Evolutionary conservation across 1,140 invertebrate species (phyloP).

Genomic region (Penaeus japonicus): DNA sequence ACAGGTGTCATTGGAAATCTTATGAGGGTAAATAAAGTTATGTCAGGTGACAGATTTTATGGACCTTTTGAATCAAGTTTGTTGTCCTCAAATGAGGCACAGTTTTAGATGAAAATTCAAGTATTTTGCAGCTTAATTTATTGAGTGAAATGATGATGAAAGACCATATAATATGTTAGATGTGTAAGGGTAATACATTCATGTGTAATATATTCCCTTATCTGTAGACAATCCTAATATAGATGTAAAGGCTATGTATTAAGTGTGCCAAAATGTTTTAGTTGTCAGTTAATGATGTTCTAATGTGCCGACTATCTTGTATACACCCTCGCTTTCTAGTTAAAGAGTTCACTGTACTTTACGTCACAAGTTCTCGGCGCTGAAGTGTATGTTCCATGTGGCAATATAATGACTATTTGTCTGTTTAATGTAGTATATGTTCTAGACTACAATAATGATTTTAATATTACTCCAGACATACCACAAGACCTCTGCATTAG

Average conservation of each 20-base stretch:
- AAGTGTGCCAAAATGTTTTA: conserved; percentile 54
- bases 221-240: conserved; percentile 56
- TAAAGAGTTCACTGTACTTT: conserved; percentile 38
- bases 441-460: conserved; percentile 39
- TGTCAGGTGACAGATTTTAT: not conserved
- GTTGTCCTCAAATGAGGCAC: not conserved
- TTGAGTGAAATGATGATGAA: conserved; percentile 34
- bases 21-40: not conserved
- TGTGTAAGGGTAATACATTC: conserved; percentile 34
- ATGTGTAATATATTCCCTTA: conserved; percentile 50
- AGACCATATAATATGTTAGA: conserved; percentile 35
- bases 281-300: conserved; percentile 38
- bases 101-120: not conserved
- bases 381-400: conserved; percentile 44
- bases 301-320: conserved; percentile 34
- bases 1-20: not conserved
- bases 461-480: conserved; percentile 35
- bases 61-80: not conserved
- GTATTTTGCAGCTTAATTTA: conserved; percentile 6
- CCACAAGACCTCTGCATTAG: conserved; percentile 7
- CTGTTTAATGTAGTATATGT: conserved; percentile 46
- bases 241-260: conserved; percentile 55
- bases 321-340: conserved; percentile 15
- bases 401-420: conserved; percentile 44
- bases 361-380: conserved; percentile 38